phyloP scores from a whole-genome alignment of 2,888 invertebrate genomes.

The Thumatha senex region DNA sequence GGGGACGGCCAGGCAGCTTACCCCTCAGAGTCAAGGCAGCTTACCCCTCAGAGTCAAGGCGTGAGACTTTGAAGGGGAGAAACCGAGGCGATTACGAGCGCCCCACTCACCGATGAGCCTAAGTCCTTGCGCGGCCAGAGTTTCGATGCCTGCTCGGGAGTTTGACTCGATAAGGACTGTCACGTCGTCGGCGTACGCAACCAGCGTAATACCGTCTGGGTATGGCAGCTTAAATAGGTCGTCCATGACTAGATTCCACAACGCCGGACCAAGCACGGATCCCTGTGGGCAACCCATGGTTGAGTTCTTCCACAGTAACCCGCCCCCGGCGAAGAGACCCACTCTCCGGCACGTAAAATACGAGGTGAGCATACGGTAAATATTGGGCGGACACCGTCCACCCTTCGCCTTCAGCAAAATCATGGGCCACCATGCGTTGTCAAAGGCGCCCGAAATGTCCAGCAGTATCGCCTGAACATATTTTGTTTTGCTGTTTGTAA shows the following conservation, averaged over 20 bases:
- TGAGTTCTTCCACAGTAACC: not conserved
- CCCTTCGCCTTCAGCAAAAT: slow-evolving; percentile 36
- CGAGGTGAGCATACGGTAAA: not conserved
- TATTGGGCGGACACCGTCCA: slow-evolving; percentile 5
- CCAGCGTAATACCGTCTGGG: too few species aligned
- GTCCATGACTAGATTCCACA: slow-evolving; percentile 35
- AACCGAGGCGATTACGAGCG: too few species aligned
- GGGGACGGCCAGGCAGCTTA: too few species aligned
- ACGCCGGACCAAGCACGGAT: slow-evolving; percentile 20
- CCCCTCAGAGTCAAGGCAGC: too few species aligned
- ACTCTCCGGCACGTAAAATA: not conserved
- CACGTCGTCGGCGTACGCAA: too few species aligned
- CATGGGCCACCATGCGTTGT: slow-evolving; percentile 51
- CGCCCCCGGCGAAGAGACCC: not conserved
- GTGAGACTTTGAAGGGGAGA: too few species aligned
- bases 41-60: too few species aligned
- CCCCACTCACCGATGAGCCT: too few species aligned
- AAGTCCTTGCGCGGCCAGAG: too few species aligned
- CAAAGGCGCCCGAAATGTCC: slow-evolving; percentile 44
- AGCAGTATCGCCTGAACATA: slow-evolving; percentile 8
- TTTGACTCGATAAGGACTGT: too few species aligned
- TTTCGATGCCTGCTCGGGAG: too few species aligned
- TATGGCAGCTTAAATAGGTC: slow-evolving; percentile 29
- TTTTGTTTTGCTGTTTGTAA: not conserved
- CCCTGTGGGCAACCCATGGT: slow-evolving; percentile 39